Evolutionary conservation across 2,888 invertebrate genomes (phyloP).

Genomic region (Trisateles emortualis): DNA sequence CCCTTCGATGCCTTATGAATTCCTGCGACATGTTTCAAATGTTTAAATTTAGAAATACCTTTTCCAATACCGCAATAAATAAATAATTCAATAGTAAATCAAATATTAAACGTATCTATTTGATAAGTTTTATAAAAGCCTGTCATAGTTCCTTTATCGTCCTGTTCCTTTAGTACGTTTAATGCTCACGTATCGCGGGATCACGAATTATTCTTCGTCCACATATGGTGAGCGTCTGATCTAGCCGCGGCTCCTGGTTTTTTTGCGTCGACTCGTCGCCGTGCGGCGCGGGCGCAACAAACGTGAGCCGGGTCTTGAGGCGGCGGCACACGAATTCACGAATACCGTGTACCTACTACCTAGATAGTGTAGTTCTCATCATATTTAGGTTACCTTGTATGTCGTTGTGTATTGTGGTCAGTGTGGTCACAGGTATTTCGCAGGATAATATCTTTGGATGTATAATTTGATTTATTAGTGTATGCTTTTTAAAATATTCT

Average conservation of each 20-base stretch:
- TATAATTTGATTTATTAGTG: too few species aligned
- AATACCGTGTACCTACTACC: neutral
- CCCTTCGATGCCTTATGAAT: slow-evolving; percentile 15
- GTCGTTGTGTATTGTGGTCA: too few species aligned
- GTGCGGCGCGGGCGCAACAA: slow-evolving; percentile 9
- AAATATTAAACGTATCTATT: too few species aligned
- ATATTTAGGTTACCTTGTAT: neutral
- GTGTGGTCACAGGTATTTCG: too few species aligned
- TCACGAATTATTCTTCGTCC: slow-evolving; percentile 35
- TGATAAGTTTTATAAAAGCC: neutral
- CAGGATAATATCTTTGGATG: neutral
- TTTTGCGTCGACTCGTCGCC: slow-evolving; percentile 19
- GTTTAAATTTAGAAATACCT: neutral
- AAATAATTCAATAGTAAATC: too few species aligned
- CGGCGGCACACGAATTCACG: neutral
- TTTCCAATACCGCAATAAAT: too few species aligned
- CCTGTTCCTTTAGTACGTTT: neutral
- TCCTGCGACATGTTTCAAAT: slow-evolving; percentile 4
- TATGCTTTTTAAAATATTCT: neutral
- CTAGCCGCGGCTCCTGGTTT: slow-evolving; percentile 41
- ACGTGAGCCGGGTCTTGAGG: slow-evolving; percentile 12
- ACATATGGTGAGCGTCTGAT: slow-evolving; percentile 51
- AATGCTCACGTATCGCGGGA: slow-evolving; percentile 18
- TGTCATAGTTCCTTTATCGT: neutral
- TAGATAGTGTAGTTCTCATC: neutral